phyloP scores from a whole-genome alignment of 2,113 vertebrate species.

The Pampusana beccarii region DNA sequence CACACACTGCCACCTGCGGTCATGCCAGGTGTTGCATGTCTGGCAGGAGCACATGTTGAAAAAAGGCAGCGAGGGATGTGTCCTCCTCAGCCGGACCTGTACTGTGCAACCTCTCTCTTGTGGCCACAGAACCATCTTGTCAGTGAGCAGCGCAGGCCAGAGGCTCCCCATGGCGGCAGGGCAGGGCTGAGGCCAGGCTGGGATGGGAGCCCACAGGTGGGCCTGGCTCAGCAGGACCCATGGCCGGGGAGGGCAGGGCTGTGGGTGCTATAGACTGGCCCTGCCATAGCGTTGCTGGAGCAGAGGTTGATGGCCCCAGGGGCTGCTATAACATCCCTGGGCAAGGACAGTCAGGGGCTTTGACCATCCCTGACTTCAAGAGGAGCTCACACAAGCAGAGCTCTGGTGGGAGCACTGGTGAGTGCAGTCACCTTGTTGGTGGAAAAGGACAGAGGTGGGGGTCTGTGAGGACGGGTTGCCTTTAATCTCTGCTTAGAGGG shows the following conservation, averaged over 20 bases:
- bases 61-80: background rate
- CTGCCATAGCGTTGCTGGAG: accelerated
- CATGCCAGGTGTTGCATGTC: accelerated
- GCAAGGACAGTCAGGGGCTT: background rate
- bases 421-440: background rate
- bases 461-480: background rate
- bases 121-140: background rate
- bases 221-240: background rate
- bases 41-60: background rate
- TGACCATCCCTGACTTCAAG: background rate
- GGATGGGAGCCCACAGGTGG: background rate
- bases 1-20: accelerated
- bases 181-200: background rate
- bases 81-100: background rate
- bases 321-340: background rate
- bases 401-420: background rate
- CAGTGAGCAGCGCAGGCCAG: background rate
- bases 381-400: background rate
- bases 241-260: background rate
- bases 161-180: background rate
- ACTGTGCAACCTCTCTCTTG: background rate
- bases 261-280: background rate
- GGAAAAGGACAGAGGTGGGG: background rate
- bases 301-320: background rate
- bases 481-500: background rate